Evolutionary conservation across 2,113 vertebrate genomes (phyloP), one percentile per base, ranked within the genome.

Genomic region (Rhadina sibilatrix): DNA sequence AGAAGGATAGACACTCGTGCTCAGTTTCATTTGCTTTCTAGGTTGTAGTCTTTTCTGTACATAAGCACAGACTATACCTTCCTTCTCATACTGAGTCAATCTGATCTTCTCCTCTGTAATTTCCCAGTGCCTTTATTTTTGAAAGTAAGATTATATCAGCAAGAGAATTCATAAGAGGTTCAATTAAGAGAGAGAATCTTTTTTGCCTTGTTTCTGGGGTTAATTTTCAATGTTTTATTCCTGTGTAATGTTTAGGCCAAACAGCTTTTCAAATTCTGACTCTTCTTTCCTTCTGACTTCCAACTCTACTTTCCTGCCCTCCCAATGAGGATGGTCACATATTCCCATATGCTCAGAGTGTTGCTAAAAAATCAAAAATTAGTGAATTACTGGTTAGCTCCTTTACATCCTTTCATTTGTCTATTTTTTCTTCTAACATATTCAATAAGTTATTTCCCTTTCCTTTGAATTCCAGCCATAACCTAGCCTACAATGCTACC

Each of bases 401-500:
- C 16, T 74, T 50, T 50, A 28, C 6, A 74, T 69, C 5, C 28
- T 57, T 81, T 35, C 24, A 35, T 27, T 56, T 72, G 49, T 10
- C 30, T 83, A 15, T 8, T 35, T 78, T 72, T 74, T 12, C 17
- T 88, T 53, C 31, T 40, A 69, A 20, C 8, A 12, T 33, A 82
- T 56, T 72, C 31, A 85, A 12, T 16, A 77, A 6, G 1, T 59
- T 83, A 63, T 18, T 80, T 77, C 23, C 11, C 12, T 71, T 81
- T 70, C 38, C 31, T 79, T 21, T 35, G 47, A 65, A 79, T 71
- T 83, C 15, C 5, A 85, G 13, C 9, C 16, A 68, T 37, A 90
- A 65, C 4, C 9, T 44, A 60, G 11, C 15, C 30, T 85, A 75
- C 0, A 0, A 60, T 23, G n/a, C 27, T 44, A 60, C 8, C n/a